These are phyloP conservation scores for Hemibagrus wyckioides DNA, from an alignment of 2,113 vertebrate genomes.

Conservation along the genomic window DNA sequence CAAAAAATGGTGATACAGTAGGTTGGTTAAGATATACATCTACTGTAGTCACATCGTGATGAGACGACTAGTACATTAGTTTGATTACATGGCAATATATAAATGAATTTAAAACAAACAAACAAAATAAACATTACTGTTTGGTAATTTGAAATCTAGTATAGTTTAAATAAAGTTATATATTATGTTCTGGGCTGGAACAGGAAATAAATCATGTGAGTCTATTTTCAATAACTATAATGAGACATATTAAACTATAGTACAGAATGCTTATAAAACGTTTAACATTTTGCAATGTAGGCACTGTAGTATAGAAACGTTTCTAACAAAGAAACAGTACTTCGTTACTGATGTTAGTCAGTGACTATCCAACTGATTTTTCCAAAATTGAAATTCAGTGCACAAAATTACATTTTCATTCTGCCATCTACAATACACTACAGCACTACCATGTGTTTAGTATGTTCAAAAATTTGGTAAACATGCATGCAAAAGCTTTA, in stretches of 20 bases:
- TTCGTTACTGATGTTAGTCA: not conserved
- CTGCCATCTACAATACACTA: no score
- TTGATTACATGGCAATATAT: slow-evolving; percentile 28
- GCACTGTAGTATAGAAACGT: not conserved
- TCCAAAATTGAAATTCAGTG: not conserved
- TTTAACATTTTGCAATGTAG: not conserved
- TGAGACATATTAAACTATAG: not conserved
- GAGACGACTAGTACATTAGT: slow-evolving; percentile 35
- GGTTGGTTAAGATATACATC: slow-evolving; percentile 54
- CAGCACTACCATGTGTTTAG: not conserved
- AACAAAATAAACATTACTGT: not conserved
- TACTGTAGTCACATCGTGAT: slow-evolving; percentile 44
- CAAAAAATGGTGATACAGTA: slow-evolving; percentile 59
- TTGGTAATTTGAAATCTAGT: not conserved
- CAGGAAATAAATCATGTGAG: not conserved
- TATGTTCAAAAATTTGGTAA: not conserved
- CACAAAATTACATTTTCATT: not conserved
- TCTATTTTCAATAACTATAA: not conserved
- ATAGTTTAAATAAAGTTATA: not conserved
- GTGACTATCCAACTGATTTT: not conserved
- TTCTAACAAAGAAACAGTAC: not conserved
- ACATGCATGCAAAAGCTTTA: not conserved
- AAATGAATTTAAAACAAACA: not conserved
- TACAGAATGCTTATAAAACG: not conserved
- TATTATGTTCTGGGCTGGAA: not conserved